A percentile compares a stretch with the other conserved stretches of the same genome.
phyloP scores from a whole-genome alignment of 2,113 vertebrate genomes.

The Myotis yumanensis region DNA sequence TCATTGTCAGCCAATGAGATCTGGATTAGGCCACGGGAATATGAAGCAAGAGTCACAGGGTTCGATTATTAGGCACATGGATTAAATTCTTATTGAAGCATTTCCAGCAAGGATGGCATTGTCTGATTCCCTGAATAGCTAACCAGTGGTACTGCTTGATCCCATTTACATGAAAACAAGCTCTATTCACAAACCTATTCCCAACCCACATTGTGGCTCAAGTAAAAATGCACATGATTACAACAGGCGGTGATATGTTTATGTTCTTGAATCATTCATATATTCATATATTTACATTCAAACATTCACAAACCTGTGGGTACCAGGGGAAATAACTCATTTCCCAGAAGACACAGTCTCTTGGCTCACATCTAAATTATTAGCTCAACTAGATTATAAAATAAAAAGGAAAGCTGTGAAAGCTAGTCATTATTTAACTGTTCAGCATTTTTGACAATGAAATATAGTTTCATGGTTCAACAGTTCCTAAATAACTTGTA shows the following conservation, averaged over 20 bases:
- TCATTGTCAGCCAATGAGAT: slow-evolving; percentile 78
- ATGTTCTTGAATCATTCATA: slow-evolving; percentile 80
- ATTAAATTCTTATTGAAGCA: slow-evolving; percentile 82
- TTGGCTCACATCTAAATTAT: slow-evolving; percentile 83
- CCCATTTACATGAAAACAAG: slow-evolving; percentile 87
- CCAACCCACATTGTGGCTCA: slow-evolving; percentile 83
- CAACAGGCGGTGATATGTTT: slow-evolving; percentile 82
- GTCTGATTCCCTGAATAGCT: slow-evolving; percentile 84
- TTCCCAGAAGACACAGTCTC: slow-evolving; percentile 81
- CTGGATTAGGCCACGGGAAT: slow-evolving; percentile 76
- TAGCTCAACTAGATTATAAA: slow-evolving; percentile 83
- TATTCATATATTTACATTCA: slow-evolving; percentile 86
- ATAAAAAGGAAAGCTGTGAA: slow-evolving; percentile 81
- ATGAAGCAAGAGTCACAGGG: slow-evolving; percentile 74
- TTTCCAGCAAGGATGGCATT: slow-evolving; percentile 83
- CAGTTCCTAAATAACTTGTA: slow-evolving; percentile 80
- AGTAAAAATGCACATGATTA: slow-evolving; percentile 84
- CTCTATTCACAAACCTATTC: slow-evolving; percentile 84
- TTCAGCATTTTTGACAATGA: slow-evolving; percentile 82
- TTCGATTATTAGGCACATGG: slow-evolving; percentile 81
- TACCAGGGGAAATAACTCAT: slow-evolving; percentile 81
- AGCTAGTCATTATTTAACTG: slow-evolving; percentile 81
- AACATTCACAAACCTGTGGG: slow-evolving; percentile 81
- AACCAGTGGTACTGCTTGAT: slow-evolving; percentile 83
- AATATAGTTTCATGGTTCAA: slow-evolving; percentile 82